Evolutionary conservation across 2,113 vertebrate genomes (phyloP), one percentile per base, ranked within the genome.

Genomic region (Macquaria ambigua): DNA sequence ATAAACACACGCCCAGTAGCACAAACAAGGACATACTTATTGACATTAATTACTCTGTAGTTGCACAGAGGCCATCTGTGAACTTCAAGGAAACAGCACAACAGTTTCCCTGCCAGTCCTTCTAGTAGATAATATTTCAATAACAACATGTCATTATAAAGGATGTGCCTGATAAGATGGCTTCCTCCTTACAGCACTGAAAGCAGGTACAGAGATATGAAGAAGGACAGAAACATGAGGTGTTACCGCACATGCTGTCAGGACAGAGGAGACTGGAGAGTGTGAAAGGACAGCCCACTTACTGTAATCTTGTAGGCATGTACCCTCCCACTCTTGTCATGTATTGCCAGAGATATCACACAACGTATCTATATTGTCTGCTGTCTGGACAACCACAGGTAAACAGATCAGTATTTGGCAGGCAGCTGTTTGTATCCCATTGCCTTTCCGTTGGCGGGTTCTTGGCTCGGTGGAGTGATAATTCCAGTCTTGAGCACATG

Each of bases 341-440:
- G 89, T 77, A 74, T 71, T 78, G 69, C 75, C 61, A 77, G 70
- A 85, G 80, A 87, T 79, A 88, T 75, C 61, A 56, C 58, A 56
- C 43, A 23, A 39, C 34, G 0, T 84, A 77, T 87, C 76, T 77
- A 61, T 84, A 71, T 77, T 74, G 74, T 91, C 77, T 85, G 79
- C 82, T 83, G 86, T 86, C 85, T 52, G 74, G 89, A 89, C 86
- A 83, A 90, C 81, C 10, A 15, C 81, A 89, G 87, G 85, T 86
- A 90, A 91, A 81, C 87, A 86, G 28, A 83, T 53, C 15, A 59
- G 67, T 69, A 25, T 85, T 83, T 84, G 81, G 81, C 79, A 82
- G 76, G 64, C 68, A 77, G 72, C 69, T 82, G 78, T 89, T 88
- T 73, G 72, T 81, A 31, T 88, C 46, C 46, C 43, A 48, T 64